phyloP scores from a whole-genome alignment of 2,797 vertebrate species.

The Pachyuromys duprasi region DNA sequence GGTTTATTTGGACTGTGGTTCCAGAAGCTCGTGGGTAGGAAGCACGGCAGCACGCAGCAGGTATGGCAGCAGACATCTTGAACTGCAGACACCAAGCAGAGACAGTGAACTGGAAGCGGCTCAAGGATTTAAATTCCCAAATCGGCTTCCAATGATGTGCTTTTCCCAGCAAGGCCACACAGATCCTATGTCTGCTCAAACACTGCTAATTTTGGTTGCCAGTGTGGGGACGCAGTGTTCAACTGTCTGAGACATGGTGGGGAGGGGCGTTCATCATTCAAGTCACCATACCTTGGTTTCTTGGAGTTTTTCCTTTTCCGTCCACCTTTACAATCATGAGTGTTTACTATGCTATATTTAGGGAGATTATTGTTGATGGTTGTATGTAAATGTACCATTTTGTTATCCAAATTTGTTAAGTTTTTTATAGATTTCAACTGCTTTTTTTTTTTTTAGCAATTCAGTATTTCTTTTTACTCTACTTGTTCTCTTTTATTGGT shows the following conservation, averaged over 20 bases:
- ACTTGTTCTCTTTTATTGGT: neutral
- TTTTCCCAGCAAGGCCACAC: neutral
- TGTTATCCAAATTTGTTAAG: neutral
- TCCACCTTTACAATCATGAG: neutral
- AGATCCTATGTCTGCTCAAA: neutral
- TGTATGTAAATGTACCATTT: neutral
- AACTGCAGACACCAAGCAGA: neutral
- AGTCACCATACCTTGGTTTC: neutral
- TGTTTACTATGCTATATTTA: neutral
- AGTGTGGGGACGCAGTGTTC: neutral
- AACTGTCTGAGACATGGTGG: neutral
- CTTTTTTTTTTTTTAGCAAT: neutral
- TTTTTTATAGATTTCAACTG: neutral
- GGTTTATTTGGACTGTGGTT: neutral
- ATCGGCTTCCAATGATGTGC: neutral
- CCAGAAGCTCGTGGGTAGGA: neutral
- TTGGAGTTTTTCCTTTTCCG: neutral
- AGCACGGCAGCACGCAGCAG: neutral
- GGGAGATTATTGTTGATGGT: neutral
- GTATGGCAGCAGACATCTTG: neutral
- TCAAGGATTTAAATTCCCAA: neutral
- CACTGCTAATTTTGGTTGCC: neutral
- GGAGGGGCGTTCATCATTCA: neutral
- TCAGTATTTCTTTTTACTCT: neutral
- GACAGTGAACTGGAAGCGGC: neutral